These are phyloP conservation scores for Schizopygopsis malacanthus DNA, from an alignment of 2,797 vertebrate genomes.

Conservation along the genomic window DNA sequence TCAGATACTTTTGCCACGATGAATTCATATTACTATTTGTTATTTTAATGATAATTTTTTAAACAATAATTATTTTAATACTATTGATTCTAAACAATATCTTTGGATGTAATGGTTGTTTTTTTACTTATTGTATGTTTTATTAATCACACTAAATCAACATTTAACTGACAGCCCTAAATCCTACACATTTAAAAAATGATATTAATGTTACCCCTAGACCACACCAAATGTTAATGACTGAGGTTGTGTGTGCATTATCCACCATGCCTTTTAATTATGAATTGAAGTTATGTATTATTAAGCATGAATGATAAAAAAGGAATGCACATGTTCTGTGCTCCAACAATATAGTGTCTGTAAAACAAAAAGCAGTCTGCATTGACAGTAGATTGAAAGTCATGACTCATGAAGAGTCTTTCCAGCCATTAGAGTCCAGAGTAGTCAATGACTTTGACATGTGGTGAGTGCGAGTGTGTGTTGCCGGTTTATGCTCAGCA, in stretches of 20 bases:
- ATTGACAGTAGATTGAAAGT: slow-evolving; percentile 33
- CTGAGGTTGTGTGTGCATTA: not conserved
- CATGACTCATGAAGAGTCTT: slow-evolving; percentile 51
- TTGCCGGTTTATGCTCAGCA: slow-evolving; percentile 32
- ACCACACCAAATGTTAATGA: not conserved
- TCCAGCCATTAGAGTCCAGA: slow-evolving; percentile 46
- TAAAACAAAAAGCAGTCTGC: slow-evolving; percentile 18
- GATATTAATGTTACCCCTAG: not conserved
- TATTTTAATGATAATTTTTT: not conserved
- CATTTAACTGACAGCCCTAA: not conserved
- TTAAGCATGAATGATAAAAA: slow-evolving; percentile 29
- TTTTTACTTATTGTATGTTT: not conserved
- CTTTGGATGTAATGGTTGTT: not conserved
- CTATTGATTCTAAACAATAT: not conserved
- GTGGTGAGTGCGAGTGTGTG: slow-evolving; percentile 35
- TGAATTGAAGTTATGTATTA: slow-evolving; percentile 12
- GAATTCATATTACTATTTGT: not conserved
- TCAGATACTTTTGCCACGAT: not conserved
- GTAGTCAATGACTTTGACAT: slow-evolving; percentile 51
- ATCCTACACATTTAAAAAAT: not conserved
- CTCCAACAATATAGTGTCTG: not conserved
- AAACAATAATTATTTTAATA: not conserved
- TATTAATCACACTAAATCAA: not conserved
- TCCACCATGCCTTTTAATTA: slow-evolving; percentile 12
- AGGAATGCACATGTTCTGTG: slow-evolving; percentile 1